These are phyloP conservation scores for Palaemon carinicauda DNA, from an alignment of 1,140 invertebrate genomes.

Conservation along the genomic window DNA sequence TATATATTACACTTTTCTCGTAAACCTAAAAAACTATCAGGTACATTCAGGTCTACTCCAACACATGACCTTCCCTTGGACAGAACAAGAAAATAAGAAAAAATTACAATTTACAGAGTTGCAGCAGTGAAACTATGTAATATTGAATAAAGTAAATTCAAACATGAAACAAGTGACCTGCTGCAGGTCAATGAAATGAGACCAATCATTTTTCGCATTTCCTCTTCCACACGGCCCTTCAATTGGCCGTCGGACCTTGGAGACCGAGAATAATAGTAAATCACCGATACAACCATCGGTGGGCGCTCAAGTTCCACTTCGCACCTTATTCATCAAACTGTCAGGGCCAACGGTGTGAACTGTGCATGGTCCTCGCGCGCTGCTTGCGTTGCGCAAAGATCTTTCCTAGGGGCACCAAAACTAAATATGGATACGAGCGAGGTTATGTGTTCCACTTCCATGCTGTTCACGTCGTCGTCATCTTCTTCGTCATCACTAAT, in stretches of 20 bases:
- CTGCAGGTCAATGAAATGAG: too few species aligned
- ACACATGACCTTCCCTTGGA: too few species aligned
- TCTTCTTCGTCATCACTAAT: conserved; percentile 61
- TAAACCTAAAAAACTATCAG: too few species aligned
- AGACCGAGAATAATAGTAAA: background rate
- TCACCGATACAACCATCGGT: background rate
- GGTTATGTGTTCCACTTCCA: conserved; percentile 70
- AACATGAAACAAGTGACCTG: too few species aligned
- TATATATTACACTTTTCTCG: too few species aligned
- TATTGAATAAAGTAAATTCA: too few species aligned
- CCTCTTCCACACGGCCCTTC: too few species aligned
- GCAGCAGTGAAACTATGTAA: too few species aligned
- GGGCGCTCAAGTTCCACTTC: background rate
- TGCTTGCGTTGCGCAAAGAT: conserved; percentile 34
- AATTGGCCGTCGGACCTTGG: background rate
- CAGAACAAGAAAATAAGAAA: too few species aligned
- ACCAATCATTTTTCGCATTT: too few species aligned
- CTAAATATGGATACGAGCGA: conserved; percentile 70
- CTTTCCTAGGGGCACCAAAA: conserved; percentile 64
- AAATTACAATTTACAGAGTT: too few species aligned
- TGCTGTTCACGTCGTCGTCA: conserved; percentile 62
- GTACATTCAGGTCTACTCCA: too few species aligned
- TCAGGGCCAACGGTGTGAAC: conserved; percentile 36
- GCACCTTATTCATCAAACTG: conserved; percentile 13
- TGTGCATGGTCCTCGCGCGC: conserved; percentile 29